Percentiles rank a stretch among this genome's conserved stretches.
phyloP scores from a whole-genome alignment of 2,113 vertebrate genomes.

The Paradisaea rubra region DNA sequence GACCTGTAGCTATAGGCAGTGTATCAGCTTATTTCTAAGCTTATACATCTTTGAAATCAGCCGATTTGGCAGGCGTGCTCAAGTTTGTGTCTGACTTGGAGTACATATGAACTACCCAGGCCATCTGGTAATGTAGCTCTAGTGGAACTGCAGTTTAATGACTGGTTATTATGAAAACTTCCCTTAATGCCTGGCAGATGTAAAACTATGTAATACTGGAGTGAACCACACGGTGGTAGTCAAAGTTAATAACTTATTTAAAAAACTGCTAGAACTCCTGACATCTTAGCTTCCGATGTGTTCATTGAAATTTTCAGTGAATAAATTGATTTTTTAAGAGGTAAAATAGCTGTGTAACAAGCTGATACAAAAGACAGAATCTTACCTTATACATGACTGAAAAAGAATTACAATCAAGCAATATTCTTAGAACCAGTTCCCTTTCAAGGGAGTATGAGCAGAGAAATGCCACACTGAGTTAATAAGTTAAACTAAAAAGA shows the following conservation, averaged over 20 bases:
- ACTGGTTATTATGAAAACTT: not conserved
- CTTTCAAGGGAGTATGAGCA: not conserved
- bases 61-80: not conserved
- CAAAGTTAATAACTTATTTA: conserved; percentile 73
- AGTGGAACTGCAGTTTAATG: not conserved
- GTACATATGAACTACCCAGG: not conserved
- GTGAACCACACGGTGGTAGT: conserved; percentile 77
- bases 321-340: conserved; percentile 33
- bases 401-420: not conserved
- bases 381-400: not conserved
- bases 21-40: not conserved
- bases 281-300: not conserved
- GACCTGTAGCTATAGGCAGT: not conserved
- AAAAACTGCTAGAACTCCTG: conserved; percentile 20
- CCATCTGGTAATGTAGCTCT: not conserved
- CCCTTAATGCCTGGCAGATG: not conserved
- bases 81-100: not conserved
- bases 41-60: not conserved
- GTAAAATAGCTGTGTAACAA: not conserved
- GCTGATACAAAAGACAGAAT: not conserved
- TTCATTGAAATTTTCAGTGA: conserved; percentile 38
- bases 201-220: conserved; percentile 66
- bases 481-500: conserved; percentile 1
- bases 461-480: not conserved
- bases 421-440: not conserved